Base-by-base conservation (phyloP, 2,888 invertebrate species). In the Orgyia antiqua region DNA sequence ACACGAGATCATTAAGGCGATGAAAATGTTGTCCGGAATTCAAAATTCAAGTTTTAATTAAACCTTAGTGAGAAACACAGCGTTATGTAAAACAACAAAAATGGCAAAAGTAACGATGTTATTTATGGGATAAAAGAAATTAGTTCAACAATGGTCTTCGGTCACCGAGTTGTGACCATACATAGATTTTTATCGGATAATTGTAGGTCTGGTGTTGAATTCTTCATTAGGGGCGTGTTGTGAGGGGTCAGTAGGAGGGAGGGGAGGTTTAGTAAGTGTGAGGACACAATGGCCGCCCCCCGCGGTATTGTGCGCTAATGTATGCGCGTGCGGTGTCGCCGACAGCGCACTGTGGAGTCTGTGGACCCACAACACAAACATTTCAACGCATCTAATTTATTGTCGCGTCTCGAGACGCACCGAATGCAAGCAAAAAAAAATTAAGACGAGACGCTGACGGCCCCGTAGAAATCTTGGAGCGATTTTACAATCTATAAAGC, bases 301-400 rank as follows among this genome's bases (percentile, higher is more conserved):
- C 75, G 71, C 59, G 62, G 68, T 60, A 71, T 68, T 67, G 72
- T 73, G 71, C 74, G 76, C 61, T 80, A 82, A 78, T 78, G 69
- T 79, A 79, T 79, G 78, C 79, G 66, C 68, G 63, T 50, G 66
- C 68, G 70, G 56, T 68, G 65, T 56, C 69, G 69, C 52, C 72
- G 70, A 67, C 75, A 52, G 64, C 72, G 68, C 61, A 12, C 67
- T 61, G 44, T 40, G 42, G 30, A 42, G 15, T 15, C n/a, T n/a
- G n/a, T n/a, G n/a, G n/a, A n/a, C 69, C 64, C 64, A 76, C 74
- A 78, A 80, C 79, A 80, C 80, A 80, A 82, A 83, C 80, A 80
- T 78, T 80, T 83, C 82, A 82, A 80, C 80, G 79, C 79, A 75
- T 71, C 74, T 78, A 78, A 80, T 82, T 80, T 82, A 82, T 80